These are phyloP conservation scores for Sandelia bainsii DNA, from an alignment of 2,797 vertebrate species.

Conservation along the genomic window DNA sequence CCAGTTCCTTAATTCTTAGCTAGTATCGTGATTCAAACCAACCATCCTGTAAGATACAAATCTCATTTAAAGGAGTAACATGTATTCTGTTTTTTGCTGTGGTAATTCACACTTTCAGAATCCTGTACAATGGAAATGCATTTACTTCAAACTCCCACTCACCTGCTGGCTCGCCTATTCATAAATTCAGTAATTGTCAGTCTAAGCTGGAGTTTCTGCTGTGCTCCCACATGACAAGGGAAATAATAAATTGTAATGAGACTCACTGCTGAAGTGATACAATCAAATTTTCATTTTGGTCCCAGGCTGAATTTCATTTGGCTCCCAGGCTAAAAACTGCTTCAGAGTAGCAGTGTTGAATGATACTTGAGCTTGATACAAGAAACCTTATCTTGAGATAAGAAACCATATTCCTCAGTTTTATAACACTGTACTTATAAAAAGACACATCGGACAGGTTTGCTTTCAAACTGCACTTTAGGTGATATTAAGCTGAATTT, in stretches of 20 bases:
- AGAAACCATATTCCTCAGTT: slow-evolving; percentile 22
- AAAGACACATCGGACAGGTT: background rate
- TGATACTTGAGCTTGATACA: slow-evolving; percentile 36
- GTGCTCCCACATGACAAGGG: slow-evolving; percentile 41
- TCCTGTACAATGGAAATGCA: slow-evolving; percentile 18
- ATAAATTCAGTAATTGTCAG: slow-evolving; percentile 53
- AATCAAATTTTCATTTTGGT: slow-evolving; percentile 51
- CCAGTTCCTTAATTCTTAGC: background rate
- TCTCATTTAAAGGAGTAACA: background rate
- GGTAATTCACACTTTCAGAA: slow-evolving; percentile 6
- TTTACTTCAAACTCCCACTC: slow-evolving; percentile 26
- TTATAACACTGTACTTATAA: background rate
- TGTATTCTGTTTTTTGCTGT: slow-evolving; percentile 1
- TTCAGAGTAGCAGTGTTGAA: slow-evolving; percentile 21
- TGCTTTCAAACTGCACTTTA: slow-evolving; percentile 18
- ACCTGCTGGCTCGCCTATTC: slow-evolving; percentile 34
- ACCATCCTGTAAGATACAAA: no score
- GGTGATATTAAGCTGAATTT: slow-evolving; percentile 1
- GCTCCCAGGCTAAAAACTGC: slow-evolving; percentile 30
- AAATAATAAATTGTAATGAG: slow-evolving; percentile 62
- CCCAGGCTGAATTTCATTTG: slow-evolving; percentile 46
- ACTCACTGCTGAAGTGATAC: slow-evolving; percentile 28
- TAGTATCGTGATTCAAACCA: background rate
- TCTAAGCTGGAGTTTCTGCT: slow-evolving; percentile 32
- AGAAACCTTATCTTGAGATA: background rate